These are phyloP conservation scores for Pipistrellus pygmaeus DNA, from an alignment of 2,797 vertebrate species.

Conservation along the genomic window DNA sequence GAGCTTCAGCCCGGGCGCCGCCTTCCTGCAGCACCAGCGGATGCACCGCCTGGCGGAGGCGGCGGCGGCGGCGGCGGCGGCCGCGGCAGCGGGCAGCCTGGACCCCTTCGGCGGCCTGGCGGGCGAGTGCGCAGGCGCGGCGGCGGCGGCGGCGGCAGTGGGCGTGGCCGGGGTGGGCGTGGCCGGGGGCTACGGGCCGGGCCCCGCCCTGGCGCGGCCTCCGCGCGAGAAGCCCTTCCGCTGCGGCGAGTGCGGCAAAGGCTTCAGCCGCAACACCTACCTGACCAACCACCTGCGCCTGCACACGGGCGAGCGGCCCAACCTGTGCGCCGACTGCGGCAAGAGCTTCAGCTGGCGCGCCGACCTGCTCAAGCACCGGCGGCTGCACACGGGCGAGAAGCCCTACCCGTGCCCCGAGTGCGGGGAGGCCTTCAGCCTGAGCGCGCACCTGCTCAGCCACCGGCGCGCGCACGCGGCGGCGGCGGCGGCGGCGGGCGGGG, in stretches of 20 bases:
- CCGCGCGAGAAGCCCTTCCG: constrained; percentile 83
- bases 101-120: constrained; percentile 74
- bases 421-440: constrained; percentile 85
- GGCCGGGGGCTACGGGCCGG: constrained; percentile 68
- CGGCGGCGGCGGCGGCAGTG: neutral
- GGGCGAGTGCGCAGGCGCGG: neutral
- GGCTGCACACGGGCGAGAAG: constrained; percentile 85
- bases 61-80: neutral
- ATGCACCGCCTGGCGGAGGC: constrained; percentile 76
- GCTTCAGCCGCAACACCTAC: constrained; percentile 85
- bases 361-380: constrained; percentile 83
- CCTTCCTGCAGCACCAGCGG: constrained; percentile 83
- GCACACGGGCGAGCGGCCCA: constrained; percentile 84
- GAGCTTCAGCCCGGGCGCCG: constrained; percentile 79
- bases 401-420: constrained; percentile 84
- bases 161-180: constrained; percentile 63
- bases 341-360: constrained; percentile 85
- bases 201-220: constrained; percentile 64
- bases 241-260: constrained; percentile 84
- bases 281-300: constrained; percentile 83
- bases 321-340: constrained; percentile 82
- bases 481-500: neutral
- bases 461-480: constrained; percentile 72
- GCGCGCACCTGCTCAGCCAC: constrained; percentile 83
- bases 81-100: constrained; percentile 55